A percentile compares a stretch with the other conserved stretches of the same genome.
phyloP scores from a whole-genome alignment of 2,113 vertebrate genomes.

The Triplophysa siluroides region DNA sequence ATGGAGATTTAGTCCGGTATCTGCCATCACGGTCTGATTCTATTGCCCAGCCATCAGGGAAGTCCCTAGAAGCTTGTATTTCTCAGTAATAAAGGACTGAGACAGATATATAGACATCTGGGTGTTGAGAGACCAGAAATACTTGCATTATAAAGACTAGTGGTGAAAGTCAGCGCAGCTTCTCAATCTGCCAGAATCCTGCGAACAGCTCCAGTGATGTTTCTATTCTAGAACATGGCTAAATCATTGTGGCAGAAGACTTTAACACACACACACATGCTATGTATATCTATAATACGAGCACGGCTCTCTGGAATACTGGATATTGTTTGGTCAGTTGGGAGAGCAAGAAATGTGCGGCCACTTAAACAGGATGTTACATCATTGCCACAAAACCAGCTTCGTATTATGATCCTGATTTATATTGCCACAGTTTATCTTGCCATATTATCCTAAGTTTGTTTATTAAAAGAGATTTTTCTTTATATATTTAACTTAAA shows the following conservation, averaged over 20 bases:
- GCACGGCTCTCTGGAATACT: too few species aligned
- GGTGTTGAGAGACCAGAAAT: slow-evolving; percentile 23
- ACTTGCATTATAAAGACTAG: slow-evolving; percentile 4
- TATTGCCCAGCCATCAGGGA: slow-evolving; percentile 58
- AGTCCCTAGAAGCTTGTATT: slow-evolving; percentile 52
- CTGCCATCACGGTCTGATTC: slow-evolving; percentile 69
- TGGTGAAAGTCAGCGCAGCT: background rate
- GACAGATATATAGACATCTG: slow-evolving; percentile 53
- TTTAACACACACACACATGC: background rate
- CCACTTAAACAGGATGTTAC: too few species aligned
- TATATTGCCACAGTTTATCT: too few species aligned
- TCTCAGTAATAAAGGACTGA: slow-evolving; percentile 54
- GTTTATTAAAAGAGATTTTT: too few species aligned
- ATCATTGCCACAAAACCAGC: too few species aligned
- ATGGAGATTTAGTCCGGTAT: slow-evolving; percentile 65
- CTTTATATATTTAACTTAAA: too few species aligned
- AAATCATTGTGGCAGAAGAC: slow-evolving; percentile 11
- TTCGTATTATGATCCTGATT: too few species aligned
- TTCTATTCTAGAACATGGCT: slow-evolving; percentile 17
- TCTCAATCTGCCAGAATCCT: background rate
- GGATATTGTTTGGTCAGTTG: too few species aligned
- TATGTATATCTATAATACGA: too few species aligned
- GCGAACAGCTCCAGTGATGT: background rate
- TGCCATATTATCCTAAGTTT: too few species aligned
- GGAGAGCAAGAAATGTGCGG: too few species aligned